Evolutionary conservation across 2,113 vertebrate species (phyloP).

Genomic region (Gambusia holbrooki): DNA sequence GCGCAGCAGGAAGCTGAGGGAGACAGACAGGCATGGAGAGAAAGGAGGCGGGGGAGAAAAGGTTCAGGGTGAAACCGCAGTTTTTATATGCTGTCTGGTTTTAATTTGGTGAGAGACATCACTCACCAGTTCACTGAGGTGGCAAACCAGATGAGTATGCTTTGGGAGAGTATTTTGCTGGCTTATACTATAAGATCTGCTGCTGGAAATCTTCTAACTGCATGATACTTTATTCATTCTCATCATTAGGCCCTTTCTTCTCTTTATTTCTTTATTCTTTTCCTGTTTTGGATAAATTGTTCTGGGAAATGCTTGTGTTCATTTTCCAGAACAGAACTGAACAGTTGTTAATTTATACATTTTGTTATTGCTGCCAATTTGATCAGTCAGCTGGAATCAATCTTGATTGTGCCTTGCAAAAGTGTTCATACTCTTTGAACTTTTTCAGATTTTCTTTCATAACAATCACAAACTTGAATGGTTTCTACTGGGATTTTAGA

Average conservation of each 20-base stretch:
- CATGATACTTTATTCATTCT: conserved; percentile 17
- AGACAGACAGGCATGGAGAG: conserved; percentile 53
- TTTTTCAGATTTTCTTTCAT: not conserved
- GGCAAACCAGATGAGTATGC: conserved; percentile 68
- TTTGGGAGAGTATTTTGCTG: conserved; percentile 27
- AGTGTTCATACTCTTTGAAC: not conserved
- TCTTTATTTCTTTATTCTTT: not conserved
- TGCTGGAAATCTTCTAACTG: conserved; percentile 20
- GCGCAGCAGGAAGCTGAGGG: conserved; percentile 47
- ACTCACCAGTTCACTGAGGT: conserved; percentile 76
- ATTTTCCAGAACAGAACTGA: not conserved
- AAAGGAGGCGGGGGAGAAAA: conserved; percentile 11
- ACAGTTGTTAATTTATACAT: not conserved
- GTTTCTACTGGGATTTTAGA: not conserved
- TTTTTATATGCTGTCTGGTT: conserved; percentile 79
- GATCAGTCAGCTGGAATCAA: not conserved
- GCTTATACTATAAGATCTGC: conserved; percentile 24
- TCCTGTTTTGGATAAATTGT: not conserved
- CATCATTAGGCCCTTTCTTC: not conserved
- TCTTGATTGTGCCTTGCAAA: not conserved
- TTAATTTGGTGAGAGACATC: conserved; percentile 76
- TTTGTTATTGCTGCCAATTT: not conserved
- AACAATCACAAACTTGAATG: not conserved
- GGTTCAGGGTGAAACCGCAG: conserved; percentile 67
- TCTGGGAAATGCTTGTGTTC: not conserved